Evolutionary conservation across 2,888 invertebrate genomes (phyloP), one percentile per base, ranked within the genome.

Genomic region (Eumacrocentrus americanus): DNA sequence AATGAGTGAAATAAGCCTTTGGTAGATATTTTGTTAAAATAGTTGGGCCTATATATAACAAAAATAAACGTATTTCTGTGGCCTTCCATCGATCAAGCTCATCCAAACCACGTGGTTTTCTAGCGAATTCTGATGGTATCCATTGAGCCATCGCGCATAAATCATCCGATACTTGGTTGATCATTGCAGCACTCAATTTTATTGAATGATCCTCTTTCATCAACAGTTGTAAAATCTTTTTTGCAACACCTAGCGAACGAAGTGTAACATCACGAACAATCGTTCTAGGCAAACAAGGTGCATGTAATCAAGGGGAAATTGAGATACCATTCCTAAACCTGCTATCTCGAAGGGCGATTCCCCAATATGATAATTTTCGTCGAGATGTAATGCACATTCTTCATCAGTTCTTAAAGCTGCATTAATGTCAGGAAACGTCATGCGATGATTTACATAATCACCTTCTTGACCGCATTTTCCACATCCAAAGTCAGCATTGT

Each of bases 291-390:
- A 71, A 14, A 69, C 65, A 4, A 70, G 55, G 47, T 72, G 71
- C 70, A 71, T 70, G 34, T 67, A 69, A 52, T 73, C 70, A 1
- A 70, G 18, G 7, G 71, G 69, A 53, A 72, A 59, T 55, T 67
- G 63, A 11, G 65, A 65, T 5, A 72, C 68, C 68, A 73, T 64
- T 25, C 62, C 67, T 34, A 71, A 53, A 25, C 59, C 40, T n/a
- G 64, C 11, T 20, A 63, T 46, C 56, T 65, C 64, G n/a, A 72
- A 68, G 18, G 55, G 51, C 29, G 67, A 65, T 47, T 3, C 48
- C 9, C 56, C 38, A 6, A 12, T 47, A 25, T 56, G 47, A 47
- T 47, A 25, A 16, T 47, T 47, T 35, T 20, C 37, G n/a, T 47
- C n/a, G 14, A 37, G 14, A 9, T 46, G 29, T 35, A 35, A 20